Base-by-base conservation (phyloP, 2,888 invertebrate genomes). In the Apantesis nais region DNA sequence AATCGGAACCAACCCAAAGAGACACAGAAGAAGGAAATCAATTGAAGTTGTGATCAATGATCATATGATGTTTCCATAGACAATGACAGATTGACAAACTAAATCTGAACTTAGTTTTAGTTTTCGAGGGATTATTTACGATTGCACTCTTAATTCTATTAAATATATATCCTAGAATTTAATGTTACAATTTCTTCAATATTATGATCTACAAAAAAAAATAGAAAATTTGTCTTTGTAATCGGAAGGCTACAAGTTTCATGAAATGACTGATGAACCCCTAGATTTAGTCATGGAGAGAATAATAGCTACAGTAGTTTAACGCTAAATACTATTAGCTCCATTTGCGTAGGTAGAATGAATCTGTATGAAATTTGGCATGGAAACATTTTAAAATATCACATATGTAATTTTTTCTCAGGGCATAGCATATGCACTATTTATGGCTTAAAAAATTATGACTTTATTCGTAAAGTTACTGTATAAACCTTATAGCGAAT, bases 61-160 rank as follows among this genome's bases (percentile, higher is more conserved):
- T 95, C 94, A 95, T 95, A 95, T 95, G 94, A 95, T 93, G 84
- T 75, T 75, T 78, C 86, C 92, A 93, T 90, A 93, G 92, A 94
- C 89, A 88, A 88, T 52, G 34, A 67, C 61, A 37, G 52, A 44
- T n/a, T 37, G 25, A 67, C 25, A 66, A 68, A 58, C 60, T 39
- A 60, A 65, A 71, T 75, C 39, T 62, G 37, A 61, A 69, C 55
- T n/a, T 2, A 31, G 9, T 31, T 25, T 31, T 12, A n/a, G 7
- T 22, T 11, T 44, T 7, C 5, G 2, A 2, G 14, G 0, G 22
- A 52, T 52, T 52, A 52, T 52, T 52, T 11, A 11, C 48, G 9
- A 22, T n/a, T 52, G n/a, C 22, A 11, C 1, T 0, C n/a, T 11
- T 52, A 1, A 52, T 52, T 48, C n/a, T 34, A 34, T 34, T 34